Evolutionary conservation across 2,797 vertebrate species (phyloP).

Genomic region (Austrolebias charrua): DNA sequence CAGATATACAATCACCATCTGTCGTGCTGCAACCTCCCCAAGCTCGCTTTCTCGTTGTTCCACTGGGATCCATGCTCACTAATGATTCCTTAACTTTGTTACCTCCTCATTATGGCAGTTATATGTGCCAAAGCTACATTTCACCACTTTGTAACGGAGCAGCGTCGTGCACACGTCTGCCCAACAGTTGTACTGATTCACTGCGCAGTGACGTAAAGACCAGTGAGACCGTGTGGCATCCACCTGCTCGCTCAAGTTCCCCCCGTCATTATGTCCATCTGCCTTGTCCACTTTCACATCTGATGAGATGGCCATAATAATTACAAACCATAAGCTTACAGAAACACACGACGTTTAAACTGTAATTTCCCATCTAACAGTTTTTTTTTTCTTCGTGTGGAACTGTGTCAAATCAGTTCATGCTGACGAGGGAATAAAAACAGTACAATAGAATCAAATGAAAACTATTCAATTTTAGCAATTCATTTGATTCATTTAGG

Average conservation of each 20-base stretch:
- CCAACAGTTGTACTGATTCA: conserved; percentile 56
- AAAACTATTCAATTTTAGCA: too few species aligned
- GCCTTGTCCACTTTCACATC: conserved; percentile 42
- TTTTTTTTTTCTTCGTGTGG: conserved; percentile 22
- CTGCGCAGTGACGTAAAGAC: conserved; percentile 40
- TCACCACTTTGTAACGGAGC: conserved; percentile 55
- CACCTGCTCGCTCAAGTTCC: conserved; percentile 57
- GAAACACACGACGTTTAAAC: conserved; percentile 25
- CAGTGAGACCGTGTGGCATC: conserved; percentile 55
- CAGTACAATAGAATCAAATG: too few species aligned
- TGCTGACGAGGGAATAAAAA: conserved; percentile 41
- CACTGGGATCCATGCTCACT: conserved; percentile 70
- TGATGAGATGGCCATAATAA: conserved; percentile 19
- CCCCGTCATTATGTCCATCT: conserved; percentile 63
- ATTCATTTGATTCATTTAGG: too few species aligned
- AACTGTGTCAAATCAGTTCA: conserved; percentile 14
- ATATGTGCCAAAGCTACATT: conserved; percentile 53
- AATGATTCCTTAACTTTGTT: conserved; percentile 77
- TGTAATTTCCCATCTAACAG: conserved; percentile 28
- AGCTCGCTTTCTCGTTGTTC: conserved; percentile 56
- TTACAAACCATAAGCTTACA: conserved; percentile 5
- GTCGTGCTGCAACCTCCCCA: conserved; percentile 68
- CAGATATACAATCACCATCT: conserved; percentile 72
- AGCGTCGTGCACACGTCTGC: conserved; percentile 46
- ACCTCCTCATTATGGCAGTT: conserved; percentile 66